These are phyloP conservation scores for Enteromius paludinosus DNA, from an alignment of 2,797 vertebrate genomes.

Conservation along the genomic window DNA sequence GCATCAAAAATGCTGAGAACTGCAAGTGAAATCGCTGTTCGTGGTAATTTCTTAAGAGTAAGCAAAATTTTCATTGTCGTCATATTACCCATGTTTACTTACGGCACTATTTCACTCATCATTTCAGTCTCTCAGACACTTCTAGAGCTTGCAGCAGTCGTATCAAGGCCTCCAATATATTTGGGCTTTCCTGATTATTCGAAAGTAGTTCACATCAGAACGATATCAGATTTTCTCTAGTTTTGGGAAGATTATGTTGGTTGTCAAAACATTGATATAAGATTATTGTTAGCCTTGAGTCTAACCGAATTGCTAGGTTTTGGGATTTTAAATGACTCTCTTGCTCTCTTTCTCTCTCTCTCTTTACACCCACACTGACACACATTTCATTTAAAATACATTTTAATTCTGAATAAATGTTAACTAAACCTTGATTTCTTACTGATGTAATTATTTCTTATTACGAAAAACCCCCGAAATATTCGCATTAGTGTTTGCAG, in stretches of 20 bases:
- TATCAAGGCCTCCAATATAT: background rate
- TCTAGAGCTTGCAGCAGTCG: no score
- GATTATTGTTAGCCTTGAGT: background rate
- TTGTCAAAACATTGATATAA: constrained; percentile 22
- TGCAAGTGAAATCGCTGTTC: background rate
- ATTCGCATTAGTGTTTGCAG: background rate
- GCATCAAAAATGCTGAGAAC: constrained; percentile 4
- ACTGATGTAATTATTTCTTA: background rate
- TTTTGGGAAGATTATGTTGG: constrained; percentile 16
- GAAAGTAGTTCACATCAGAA: background rate
- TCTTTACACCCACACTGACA: background rate
- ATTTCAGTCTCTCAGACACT: background rate
- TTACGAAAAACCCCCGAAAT: background rate
- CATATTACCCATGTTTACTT: background rate
- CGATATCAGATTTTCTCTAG: background rate
- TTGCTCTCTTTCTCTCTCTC: background rate
- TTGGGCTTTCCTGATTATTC: background rate
- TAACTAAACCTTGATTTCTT: background rate
- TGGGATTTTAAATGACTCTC: background rate
- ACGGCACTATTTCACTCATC: background rate
- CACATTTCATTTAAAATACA: background rate
- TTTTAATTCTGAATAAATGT: background rate
- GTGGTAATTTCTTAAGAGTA: background rate
- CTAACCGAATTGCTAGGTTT: background rate
- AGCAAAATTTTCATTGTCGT: background rate